These are phyloP conservation scores for Megalops atlanticus DNA, from an alignment of 2,113 vertebrate genomes.

Conservation along the genomic window DNA sequence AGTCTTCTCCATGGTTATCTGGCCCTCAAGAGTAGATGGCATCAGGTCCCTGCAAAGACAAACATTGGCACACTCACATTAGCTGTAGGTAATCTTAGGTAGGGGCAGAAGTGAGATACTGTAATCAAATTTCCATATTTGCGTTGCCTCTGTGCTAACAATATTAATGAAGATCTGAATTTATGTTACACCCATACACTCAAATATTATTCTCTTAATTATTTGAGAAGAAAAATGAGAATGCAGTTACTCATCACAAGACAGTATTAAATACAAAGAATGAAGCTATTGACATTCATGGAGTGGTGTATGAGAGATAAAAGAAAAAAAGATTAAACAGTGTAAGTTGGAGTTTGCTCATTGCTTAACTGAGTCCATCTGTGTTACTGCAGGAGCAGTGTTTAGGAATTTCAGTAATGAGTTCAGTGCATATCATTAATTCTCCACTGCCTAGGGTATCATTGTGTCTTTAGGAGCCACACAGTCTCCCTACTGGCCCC, in stretches of 20 bases:
- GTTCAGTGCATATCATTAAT: conserved; percentile 74
- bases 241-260: conserved; percentile 61
- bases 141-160: not conserved
- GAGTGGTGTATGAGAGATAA: conserved; percentile 68
- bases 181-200: conserved; percentile 27
- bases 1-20: conserved; percentile 86
- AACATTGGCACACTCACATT: not conserved
- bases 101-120: too few species aligned
- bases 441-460: conserved; percentile 58
- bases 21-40: conserved; percentile 83
- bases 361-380: conserved; percentile 77
- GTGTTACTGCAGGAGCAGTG: conserved; percentile 71
- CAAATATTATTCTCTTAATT: conserved; percentile 58
- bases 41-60: conserved; percentile 73
- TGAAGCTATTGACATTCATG: conserved; percentile 68
- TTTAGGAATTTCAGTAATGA: conserved; percentile 76
- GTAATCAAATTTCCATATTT: not conserved
- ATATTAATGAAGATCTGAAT: not conserved
- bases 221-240: conserved; percentile 53
- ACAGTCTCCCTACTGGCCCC: conserved; percentile 28
- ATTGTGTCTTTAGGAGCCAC: conserved; percentile 64
- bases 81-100: not conserved
- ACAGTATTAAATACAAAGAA: conserved; percentile 60
- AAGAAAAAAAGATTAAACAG: conserved; percentile 66
- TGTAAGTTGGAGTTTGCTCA: conserved; percentile 62